Evolutionary conservation across 2,888 invertebrate species (phyloP).

Genomic region (Dryobotodes eremita): DNA sequence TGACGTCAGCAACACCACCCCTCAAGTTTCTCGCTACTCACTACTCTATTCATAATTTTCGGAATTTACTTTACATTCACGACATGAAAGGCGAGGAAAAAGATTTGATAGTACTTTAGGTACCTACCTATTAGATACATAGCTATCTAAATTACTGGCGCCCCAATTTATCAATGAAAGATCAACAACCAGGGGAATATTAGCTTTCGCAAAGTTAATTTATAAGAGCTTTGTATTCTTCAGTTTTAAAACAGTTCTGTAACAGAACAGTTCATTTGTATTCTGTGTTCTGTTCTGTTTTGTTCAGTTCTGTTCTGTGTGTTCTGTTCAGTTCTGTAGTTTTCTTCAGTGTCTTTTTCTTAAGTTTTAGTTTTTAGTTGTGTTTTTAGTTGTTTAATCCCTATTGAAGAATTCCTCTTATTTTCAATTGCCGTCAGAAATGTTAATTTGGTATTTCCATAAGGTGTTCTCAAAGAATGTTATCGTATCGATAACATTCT

Average conservation of each 20-base stretch:
- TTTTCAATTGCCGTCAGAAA: background rate
- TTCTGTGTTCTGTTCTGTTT: too few species aligned
- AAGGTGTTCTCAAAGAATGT: background rate
- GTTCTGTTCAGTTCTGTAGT: too few species aligned
- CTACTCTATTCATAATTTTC: slow-evolving; percentile 61
- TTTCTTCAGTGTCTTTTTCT: too few species aligned
- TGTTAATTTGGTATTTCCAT: background rate
- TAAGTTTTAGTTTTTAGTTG: too few species aligned
- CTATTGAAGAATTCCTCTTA: slow-evolving; percentile 1
- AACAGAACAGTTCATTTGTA: too few species aligned
- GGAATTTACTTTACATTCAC: slow-evolving; percentile 49
- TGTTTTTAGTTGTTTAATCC: background rate
- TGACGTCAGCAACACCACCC: slow-evolving; percentile 76
- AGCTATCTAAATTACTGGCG: slow-evolving; percentile 12
- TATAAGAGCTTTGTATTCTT: slow-evolving; percentile 9
- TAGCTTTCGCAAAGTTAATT: slow-evolving; percentile 12
- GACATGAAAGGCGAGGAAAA: slow-evolving; percentile 22
- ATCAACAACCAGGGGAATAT: slow-evolving; percentile 26
- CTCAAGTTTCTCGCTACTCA: slow-evolving; percentile 60
- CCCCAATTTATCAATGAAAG: slow-evolving; percentile 39
- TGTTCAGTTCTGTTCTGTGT: too few species aligned
- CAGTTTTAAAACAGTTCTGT: background rate
- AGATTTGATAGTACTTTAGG: background rate
- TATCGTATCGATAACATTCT: slow-evolving; percentile 15
- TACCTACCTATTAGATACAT: background rate